These are phyloP conservation scores for Megalurothrips usitatus DNA, from an alignment of 2,888 invertebrate species.

Conservation along the genomic window DNA sequence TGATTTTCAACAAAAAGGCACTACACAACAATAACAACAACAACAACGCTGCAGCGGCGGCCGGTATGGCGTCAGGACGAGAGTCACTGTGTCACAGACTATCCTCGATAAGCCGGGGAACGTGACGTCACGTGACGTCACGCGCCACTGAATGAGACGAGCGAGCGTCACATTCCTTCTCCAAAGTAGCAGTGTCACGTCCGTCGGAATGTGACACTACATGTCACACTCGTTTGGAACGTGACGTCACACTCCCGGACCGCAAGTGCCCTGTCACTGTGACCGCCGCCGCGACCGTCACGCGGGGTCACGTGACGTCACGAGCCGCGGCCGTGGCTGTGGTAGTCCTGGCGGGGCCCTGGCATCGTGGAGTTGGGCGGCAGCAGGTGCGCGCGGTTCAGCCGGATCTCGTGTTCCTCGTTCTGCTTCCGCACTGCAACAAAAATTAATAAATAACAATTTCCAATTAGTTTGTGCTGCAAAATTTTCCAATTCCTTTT, in stretches of 20 bases:
- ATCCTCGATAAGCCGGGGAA: not conserved
- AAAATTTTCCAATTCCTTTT: too few relatives aligned
- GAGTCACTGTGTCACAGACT: not conserved
- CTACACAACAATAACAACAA: conserved; percentile 6
- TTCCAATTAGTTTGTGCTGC: too few relatives aligned
- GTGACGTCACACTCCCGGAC: too few relatives aligned
- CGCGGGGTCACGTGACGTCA: not conserved
- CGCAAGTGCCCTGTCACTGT: not conserved
- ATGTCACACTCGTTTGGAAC: too few relatives aligned
- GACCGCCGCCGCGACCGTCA: not conserved
- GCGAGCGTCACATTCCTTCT: not conserved
- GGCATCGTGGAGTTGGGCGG: conserved; percentile 30
- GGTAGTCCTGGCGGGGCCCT: not conserved
- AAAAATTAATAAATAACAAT: too few relatives aligned
- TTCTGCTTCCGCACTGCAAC: conserved; percentile 82
- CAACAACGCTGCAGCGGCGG: not conserved
- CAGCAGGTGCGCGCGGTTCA: conserved; percentile 50
- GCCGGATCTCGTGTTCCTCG: conserved; percentile 77
- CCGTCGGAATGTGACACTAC: too few relatives aligned
- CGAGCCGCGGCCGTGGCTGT: conserved; percentile 24
- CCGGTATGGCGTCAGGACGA: not conserved
- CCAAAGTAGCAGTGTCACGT: not conserved
- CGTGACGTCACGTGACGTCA: not conserved
- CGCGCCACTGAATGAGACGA: not conserved
- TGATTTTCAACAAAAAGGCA: not conserved